Evolutionary conservation across 2,797 vertebrate species (phyloP).

Genomic region (Borostomias antarcticus): DNA sequence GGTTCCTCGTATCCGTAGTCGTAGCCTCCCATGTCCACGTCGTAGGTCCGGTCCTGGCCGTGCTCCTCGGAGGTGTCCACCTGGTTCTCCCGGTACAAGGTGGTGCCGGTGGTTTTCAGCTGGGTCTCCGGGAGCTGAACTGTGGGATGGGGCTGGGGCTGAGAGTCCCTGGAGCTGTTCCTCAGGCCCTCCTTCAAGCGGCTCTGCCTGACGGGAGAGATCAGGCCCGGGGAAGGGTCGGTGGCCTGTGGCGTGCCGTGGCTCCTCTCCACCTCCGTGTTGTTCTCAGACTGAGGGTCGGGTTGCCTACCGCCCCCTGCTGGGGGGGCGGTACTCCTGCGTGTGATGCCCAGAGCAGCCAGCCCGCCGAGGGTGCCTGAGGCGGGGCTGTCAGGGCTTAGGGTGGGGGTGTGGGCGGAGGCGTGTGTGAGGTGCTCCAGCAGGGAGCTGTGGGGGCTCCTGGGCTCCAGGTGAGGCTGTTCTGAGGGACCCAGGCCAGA

Average conservation of each 20-base stretch:
- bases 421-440: conserved; percentile 31
- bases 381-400: conserved; percentile 35
- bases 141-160: conserved; percentile 41
- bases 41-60: conserved; percentile 72
- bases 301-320: conserved; percentile 26
- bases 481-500: conserved; percentile 49
- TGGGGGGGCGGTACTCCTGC: conserved; percentile 44
- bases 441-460: conserved; percentile 44
- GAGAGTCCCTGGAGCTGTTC: conserved; percentile 51
- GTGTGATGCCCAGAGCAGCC: conserved; percentile 33
- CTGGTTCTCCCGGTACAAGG: conserved; percentile 78
- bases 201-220: conserved; percentile 61
- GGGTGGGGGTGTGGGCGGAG: conserved; percentile 18
- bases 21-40: conserved; percentile 79
- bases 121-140: conserved; percentile 66
- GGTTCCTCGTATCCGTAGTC: conserved; percentile 88
- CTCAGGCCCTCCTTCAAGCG: conserved; percentile 65
- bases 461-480: conserved; percentile 40
- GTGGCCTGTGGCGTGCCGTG: conserved; percentile 46
- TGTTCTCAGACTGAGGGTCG: conserved; percentile 55
- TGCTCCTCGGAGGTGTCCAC: conserved; percentile 73
- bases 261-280: conserved; percentile 48
- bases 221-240: conserved; percentile 52
- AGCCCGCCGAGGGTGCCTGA: conserved; percentile 22
- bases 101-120: conserved; percentile 72